Base-by-base conservation (phyloP, 2,888 invertebrate genomes). In the Xylocampa areola region DNA sequence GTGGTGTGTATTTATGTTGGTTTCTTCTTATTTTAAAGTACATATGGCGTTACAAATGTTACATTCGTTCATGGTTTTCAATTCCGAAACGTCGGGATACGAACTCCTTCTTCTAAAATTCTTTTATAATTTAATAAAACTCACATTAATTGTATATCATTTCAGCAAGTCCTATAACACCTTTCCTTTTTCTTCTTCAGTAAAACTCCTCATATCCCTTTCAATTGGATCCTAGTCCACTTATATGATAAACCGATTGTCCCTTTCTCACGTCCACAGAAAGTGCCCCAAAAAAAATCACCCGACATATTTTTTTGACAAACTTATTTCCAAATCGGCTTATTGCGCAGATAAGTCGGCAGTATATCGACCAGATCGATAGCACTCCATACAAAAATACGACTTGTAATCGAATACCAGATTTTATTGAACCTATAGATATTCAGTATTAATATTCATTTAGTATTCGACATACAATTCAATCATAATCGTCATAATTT, bases 261-360 rank as follows among this genome's bases (percentile, higher is more conserved):
- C 19, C 37, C 0, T 36, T 21, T 21, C 19, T n/a, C 36, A 5
- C 21, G 16, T 29, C 11, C 29, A 13, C 10, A n/a, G 6, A 11
- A 21, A 36, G 21, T 11, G 4, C 17, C 6, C 11, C 23, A 4
- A 5, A 8, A 4, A 21, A 21, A 21, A 2, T 5, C 21, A 7
- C 8, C 10, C 6, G 2, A n/a, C 4, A n/a, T 27, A 39, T 44
- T 59, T 19, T n/a, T 50, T 51, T 27, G 13, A n/a, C 13, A 43
- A 61, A 32, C 10, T 8, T 33, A 16, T 60, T 23, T 11, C 14
- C 6, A 45, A 25, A 47, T 11, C 21, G 13, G 13, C 32, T 53
- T 49, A 30, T 16, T 68, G 48, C 65, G 65, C 65, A 65, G 68
- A 53, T 29, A 40, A 63, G 17, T 19, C 11, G 25, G 17, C 25